Evolutionary conservation across 2,113 vertebrate genomes (phyloP), one percentile per base, ranked within the genome.

Genomic region (Columba janthina): DNA sequence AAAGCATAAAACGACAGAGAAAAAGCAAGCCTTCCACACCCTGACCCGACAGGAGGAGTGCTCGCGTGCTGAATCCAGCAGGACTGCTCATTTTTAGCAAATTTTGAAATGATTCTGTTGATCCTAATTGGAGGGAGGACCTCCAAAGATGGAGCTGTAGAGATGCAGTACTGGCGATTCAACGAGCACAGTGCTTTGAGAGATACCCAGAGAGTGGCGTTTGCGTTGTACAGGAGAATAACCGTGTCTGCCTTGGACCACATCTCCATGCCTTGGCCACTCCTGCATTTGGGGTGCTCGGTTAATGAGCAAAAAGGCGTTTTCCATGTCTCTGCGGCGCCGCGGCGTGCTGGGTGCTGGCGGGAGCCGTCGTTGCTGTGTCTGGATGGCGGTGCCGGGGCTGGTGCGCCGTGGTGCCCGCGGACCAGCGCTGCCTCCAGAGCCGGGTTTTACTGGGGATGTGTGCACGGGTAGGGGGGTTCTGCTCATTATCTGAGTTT

Each of bases 401-500:
- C 44, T 19, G 18, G 18, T 19, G 44, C 9, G 44, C 44, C 16
- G 17, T 18, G 44, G 29, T 29, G 25, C 17, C 25, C 13, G 18
- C 15, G 42, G 16, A 17, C 42, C 40, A n/a, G 58, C 0, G 0
- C 28, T 64, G 82, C 64, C 10, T 54, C 73, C 81, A 67, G 46
- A 69, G 77, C 15, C 38, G 70, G 51, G 15, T 86, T 87, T 54
- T 62, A 56, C 65, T 44, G 28, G 75, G 70, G 31, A 60, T 48
- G 42, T 0, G 0, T 69, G n/a, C 69, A 66, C 67, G 72, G 81
- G 70, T 48, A 66, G 32, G 50, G 15, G 78, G 94, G 58, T 82
- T 87, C 78, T 95, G 81, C 75, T 92, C 50, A 12, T 73, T 96
- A 74, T 83, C 67, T 70, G 32, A 62, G 48, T 44, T 85, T 89